Conservation (phyloP, 2,113 vertebrate genomes). For the Callocephalon fimbriatum region DNA sequence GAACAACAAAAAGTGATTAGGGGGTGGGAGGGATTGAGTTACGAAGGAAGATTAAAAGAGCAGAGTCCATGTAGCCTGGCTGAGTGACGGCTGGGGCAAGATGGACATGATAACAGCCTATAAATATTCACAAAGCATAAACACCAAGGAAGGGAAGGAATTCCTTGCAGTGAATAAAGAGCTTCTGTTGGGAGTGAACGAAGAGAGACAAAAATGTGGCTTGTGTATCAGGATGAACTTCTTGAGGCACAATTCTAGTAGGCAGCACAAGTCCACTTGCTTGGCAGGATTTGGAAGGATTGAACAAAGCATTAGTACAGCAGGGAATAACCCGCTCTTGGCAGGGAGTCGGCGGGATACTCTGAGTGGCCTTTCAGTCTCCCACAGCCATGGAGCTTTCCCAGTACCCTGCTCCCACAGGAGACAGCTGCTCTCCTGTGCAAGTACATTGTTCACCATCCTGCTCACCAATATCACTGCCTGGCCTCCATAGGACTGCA, state of each 20-base stretch:
- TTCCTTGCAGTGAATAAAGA: slow-evolving; percentile 33
- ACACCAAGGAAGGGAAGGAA: slow-evolving; percentile 46
- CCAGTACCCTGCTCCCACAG: slow-evolving; percentile 20
- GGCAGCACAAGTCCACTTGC: not conserved
- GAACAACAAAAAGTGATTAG: slow-evolving; percentile 36
- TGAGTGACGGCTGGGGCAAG: not conserved
- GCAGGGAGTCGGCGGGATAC: not conserved
- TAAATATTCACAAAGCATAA: slow-evolving; percentile 65
- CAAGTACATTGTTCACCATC: not conserved
- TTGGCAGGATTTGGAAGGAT: slow-evolving; percentile 20
- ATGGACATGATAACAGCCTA: slow-evolving; percentile 52
- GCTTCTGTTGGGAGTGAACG: slow-evolving; percentile 47
- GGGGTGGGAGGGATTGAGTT: slow-evolving; percentile 38
- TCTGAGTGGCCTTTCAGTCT: slow-evolving; percentile 29
- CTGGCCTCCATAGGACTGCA: not conserved
- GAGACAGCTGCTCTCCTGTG: not conserved
- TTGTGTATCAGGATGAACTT: not conserved
- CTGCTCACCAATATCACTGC: not conserved
- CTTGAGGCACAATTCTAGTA: not conserved
- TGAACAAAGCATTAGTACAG: not conserved
- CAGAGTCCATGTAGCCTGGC: not conserved
- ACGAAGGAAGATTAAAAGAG: slow-evolving; percentile 20
- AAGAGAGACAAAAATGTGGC: slow-evolving; percentile 25
- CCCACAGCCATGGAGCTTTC: not conserved
- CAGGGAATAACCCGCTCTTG: not conserved